phyloP scores from a whole-genome alignment of 2,797 vertebrate genomes.

The Rhinatrema bivittatum region DNA sequence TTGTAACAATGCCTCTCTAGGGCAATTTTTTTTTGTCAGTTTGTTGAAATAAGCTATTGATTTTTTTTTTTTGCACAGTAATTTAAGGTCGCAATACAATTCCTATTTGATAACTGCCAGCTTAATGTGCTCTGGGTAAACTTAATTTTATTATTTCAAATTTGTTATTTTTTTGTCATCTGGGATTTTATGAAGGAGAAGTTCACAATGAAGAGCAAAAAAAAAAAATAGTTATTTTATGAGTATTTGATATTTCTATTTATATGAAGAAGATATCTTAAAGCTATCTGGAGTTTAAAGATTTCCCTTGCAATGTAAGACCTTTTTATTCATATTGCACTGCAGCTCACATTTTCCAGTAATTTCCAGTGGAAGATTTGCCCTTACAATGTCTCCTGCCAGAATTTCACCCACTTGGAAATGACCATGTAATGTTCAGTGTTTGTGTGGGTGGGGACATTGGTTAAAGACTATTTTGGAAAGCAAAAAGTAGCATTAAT shows the following conservation, averaged over 20 bases:
- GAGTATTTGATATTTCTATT: too few relatives aligned
- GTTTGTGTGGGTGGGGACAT: background rate
- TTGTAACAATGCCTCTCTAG: slow-evolving; percentile 25
- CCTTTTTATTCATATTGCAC: too few relatives aligned
- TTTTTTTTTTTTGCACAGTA: slow-evolving; percentile 53
- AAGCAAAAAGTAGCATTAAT: slow-evolving; percentile 14
- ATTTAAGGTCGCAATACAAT: slow-evolving; percentile 45
- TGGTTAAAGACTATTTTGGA: background rate
- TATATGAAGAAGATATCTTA: too few relatives aligned
- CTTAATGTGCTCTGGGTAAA: slow-evolving; percentile 35
- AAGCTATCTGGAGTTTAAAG: too few relatives aligned
- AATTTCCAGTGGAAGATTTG: too few relatives aligned
- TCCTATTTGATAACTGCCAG: slow-evolving; percentile 36
- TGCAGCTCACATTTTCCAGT: too few relatives aligned
- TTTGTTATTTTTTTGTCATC: slow-evolving; percentile 31
- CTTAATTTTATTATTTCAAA: slow-evolving; percentile 22
- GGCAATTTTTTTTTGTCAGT: slow-evolving; percentile 18
- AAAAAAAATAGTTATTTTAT: too few relatives aligned
- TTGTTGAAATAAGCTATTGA: slow-evolving; percentile 56
- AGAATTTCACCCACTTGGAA: too few relatives aligned
- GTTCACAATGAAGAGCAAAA: too few relatives aligned
- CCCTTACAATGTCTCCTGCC: too few relatives aligned
- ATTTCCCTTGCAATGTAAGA: too few relatives aligned
- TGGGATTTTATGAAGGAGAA: too few relatives aligned
- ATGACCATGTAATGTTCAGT: slow-evolving; percentile 7